Conservation (phyloP, 1,140 invertebrate genomes). For the Pantala flavescens region DNA sequence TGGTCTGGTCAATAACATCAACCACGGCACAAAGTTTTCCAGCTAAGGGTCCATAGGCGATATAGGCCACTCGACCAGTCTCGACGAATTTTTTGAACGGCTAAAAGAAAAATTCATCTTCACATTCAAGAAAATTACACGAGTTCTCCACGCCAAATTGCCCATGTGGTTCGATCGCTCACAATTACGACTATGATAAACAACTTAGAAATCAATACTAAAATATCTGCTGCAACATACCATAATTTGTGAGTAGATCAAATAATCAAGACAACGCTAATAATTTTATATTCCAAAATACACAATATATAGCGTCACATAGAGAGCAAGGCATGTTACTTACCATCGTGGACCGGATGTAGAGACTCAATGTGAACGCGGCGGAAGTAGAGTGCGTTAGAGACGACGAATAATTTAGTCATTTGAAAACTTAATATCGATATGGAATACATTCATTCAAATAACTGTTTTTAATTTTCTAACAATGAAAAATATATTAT, state of each 20-base stretch:
- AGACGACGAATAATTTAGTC: slow-evolving; percentile 30
- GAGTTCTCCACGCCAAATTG: background rate
- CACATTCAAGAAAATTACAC: background rate
- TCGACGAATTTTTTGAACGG: slow-evolving; percentile 91
- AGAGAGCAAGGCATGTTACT: slow-evolving; percentile 20
- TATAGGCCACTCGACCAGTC: slow-evolving; percentile 89
- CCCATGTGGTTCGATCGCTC: background rate
- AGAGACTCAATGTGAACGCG: slow-evolving; percentile 23
- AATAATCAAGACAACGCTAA: too few relatives aligned
- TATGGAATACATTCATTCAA: too few relatives aligned
- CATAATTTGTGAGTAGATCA: too few relatives aligned
- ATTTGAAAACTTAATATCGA: too few relatives aligned
- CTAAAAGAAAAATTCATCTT: slow-evolving; percentile 35
- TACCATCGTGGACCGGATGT: slow-evolving; percentile 30
- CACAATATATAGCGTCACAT: too few relatives aligned
- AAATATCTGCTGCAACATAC: too few relatives aligned
- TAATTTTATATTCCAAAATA: too few relatives aligned
- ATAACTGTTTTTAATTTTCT: too few relatives aligned
- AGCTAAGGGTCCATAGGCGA: slow-evolving; percentile 75
- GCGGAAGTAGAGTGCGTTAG: slow-evolving; percentile 28
- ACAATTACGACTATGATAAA: too few relatives aligned
- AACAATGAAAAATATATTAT: too few relatives aligned
- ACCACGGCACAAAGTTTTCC: slow-evolving; percentile 90
- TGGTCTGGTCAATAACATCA: slow-evolving; percentile 95
- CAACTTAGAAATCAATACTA: too few relatives aligned